Evolutionary conservation across 2,888 invertebrate species (phyloP), one percentile per base, ranked within the genome.

Genomic region (Odontocolon sp.): DNA sequence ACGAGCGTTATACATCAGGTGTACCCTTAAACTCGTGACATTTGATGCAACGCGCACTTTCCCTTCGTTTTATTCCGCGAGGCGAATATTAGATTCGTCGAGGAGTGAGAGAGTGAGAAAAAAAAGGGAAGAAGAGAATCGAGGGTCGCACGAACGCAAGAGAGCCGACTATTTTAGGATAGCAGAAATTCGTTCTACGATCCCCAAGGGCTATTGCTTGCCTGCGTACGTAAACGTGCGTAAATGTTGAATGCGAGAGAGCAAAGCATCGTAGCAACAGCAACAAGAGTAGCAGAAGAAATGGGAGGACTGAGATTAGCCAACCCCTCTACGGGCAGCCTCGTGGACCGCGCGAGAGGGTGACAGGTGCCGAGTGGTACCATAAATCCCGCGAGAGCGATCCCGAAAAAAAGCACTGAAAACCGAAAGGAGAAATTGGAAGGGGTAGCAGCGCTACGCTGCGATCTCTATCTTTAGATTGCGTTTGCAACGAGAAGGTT

Each of bases 341-440:
- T 5, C 42, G 42, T 2, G 42, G 1, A 45, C 67, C 70, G 63
- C 68, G 56, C 76, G 78, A 70, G 79, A 79, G 85, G 83, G 81
- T 87, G 87, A 86, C 87, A 87, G 87, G 87, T 87, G 87, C 86
- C 81, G 87, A 84, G 87, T 85, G 85, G 77, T 84, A 84, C 84
- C 83, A 87, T 87, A 87, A 87, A 87, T 87, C 86, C 61, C 50
- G 68, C 64, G 45, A 67, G 73, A 70, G 70, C 72, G 73, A 80
- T 79, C 52, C 57, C 36, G 59, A 31, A 66, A 77, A 70, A 61
- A 45, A n/a, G n/a, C n/a, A n/a, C n/a, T n/a, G 50, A 63, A 33
- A 66, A 77, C 57, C 38, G 11, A 54, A 26, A 50, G 59, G 6
- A 63, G 50, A 28, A 40, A 52, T 2, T 33, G 33, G 47, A 14